Base-by-base conservation (phyloP, 2,113 vertebrate species). In the Casuarius casuarius region DNA sequence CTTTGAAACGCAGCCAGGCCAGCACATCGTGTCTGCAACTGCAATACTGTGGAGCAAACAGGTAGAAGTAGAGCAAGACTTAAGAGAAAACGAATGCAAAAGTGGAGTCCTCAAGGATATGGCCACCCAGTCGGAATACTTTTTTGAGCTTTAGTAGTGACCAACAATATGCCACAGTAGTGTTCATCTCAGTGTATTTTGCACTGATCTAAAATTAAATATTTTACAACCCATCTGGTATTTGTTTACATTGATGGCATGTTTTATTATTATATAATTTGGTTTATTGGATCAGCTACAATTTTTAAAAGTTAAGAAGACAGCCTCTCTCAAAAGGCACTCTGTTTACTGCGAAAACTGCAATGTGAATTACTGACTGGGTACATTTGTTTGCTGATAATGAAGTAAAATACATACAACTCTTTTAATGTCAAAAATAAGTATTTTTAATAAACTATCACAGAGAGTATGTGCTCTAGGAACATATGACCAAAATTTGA, bases 241-340 rank as follows among this genome's bases (percentile, higher is more conserved):
- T 92, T 77, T 96, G 85, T 96, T 96, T 96, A 88, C 68, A 65
- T 84, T 6, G 0, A 89, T 72, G 85, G 85, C 93, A 91, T 52
- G 66, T 59, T 96, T 94, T 46, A 86, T 90, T 92, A 81, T 92
- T 94, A 90, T 56, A 86, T 94, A 93, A 97, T 94, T 92, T 80
- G 44, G 13, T 86, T 86, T 86, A 84, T 6, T 94, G 93, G 83
- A 81, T 81, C 76, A 88, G 56, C 90, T 29, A 42, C 65, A 66
- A 33, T 49, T 73, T 61, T 76, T 67, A 71, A 80, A 87, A 51
- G 38, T 26, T 73, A 73, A 82, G 48, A 66, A 7, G 7, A 56
- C 29, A 81, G 63, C 26, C 65, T 38, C 90, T 59, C 90, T 63
- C 75, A 88, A 80, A 94, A 85, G 1, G 2, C 31, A 33, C 58